phyloP scores from a whole-genome alignment of 2,113 vertebrate genomes.

The Theristicus caerulescens region DNA sequence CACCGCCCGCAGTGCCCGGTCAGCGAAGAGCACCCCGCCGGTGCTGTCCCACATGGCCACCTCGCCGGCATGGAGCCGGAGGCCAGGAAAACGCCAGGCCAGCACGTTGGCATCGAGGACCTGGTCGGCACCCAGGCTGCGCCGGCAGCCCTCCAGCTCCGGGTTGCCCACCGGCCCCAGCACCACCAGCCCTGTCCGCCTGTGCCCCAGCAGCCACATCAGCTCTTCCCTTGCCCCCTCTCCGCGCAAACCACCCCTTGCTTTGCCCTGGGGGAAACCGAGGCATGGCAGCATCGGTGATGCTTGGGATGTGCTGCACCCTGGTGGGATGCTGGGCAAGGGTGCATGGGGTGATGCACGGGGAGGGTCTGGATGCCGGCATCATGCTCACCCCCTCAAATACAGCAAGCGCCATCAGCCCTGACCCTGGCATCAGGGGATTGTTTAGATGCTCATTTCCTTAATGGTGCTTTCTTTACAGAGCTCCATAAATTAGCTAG shows the following conservation, averaged over 20 bases:
- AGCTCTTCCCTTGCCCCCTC: neutral
- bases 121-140: neutral
- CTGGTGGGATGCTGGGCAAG: neutral
- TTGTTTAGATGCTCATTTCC: neutral
- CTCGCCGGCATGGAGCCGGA: conserved; percentile 69
- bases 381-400: fast-evolving
- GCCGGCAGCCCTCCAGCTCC: conserved; percentile 66
- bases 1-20: conserved; percentile 79
- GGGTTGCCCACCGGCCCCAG: conserved; percentile 75
- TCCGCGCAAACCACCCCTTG: fast-evolving
- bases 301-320: neutral
- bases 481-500: neutral
- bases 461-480: neutral
- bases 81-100: conserved; percentile 76
- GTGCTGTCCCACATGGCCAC: conserved; percentile 79
- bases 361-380: fast-evolving
- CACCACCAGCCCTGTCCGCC: conserved; percentile 80
- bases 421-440: neutral
- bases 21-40: conserved; percentile 85
- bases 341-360: neutral
- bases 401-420: neutral
- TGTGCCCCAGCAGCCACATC: neutral
- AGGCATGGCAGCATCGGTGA: fast-evolving
- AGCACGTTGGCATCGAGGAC: conserved; percentile 62
- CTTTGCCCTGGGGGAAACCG: neutral